Percentiles rank a stretch among this genome's conserved stretches.
phyloP scores from a whole-genome alignment of 2,797 vertebrate species.

The Emydoidea blandingii region DNA sequence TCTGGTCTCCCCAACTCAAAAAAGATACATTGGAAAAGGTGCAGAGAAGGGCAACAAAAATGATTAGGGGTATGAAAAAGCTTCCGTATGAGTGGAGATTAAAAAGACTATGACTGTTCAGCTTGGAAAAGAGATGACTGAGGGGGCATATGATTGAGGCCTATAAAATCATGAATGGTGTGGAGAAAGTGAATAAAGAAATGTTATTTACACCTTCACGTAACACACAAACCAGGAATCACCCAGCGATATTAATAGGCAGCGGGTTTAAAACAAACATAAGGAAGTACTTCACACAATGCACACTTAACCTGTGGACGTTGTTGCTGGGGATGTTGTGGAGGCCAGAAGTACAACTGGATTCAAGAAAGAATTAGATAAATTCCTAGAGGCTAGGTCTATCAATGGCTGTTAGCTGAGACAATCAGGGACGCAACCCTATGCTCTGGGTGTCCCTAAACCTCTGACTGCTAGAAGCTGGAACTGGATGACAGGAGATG shows the following conservation, averaged over 20 bases:
- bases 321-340: background rate
- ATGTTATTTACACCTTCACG: background rate
- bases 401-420: background rate
- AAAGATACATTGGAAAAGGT: background rate
- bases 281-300: background rate
- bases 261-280: background rate
- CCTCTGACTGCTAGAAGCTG: background rate
- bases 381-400: background rate
- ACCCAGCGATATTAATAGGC: background rate
- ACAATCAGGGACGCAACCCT: background rate
- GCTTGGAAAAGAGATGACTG: background rate
- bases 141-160: background rate
- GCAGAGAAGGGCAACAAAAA: background rate
- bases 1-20: background rate
- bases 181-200: background rate
- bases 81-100: background rate
- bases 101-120: background rate
- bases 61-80: background rate
- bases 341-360: background rate
- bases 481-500: background rate
- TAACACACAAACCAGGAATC: background rate
- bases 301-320: background rate
- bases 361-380: background rate
- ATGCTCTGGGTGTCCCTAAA: background rate
- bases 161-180: background rate